Evolutionary conservation across 1,140 invertebrate species (phyloP).

Genomic region (Euura lappo): DNA sequence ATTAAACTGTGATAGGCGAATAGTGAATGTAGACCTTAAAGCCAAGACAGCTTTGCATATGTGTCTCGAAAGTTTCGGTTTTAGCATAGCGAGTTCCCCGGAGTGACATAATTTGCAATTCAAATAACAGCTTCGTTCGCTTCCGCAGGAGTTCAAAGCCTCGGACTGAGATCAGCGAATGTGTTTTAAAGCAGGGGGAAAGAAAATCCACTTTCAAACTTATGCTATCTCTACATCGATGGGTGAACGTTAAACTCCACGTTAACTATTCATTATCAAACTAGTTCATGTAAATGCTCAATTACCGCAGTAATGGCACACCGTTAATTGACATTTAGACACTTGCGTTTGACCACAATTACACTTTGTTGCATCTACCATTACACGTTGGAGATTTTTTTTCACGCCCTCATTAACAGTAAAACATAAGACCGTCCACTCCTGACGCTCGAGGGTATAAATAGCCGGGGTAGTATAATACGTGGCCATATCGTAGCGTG

Average conservation of each 20-base stretch:
- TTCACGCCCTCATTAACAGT: background rate
- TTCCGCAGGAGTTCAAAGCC: background rate
- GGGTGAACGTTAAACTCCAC: too few relatives aligned
- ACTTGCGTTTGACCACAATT: too few relatives aligned
- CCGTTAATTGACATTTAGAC: too few relatives aligned
- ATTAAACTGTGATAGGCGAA: too few relatives aligned
- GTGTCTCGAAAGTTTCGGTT: background rate
- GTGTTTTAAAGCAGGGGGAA: too few relatives aligned
- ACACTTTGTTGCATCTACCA: too few relatives aligned
- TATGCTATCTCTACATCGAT: too few relatives aligned
- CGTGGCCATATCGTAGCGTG: background rate
- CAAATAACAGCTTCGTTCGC: background rate
- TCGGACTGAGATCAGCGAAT: background rate
- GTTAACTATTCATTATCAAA: too few relatives aligned
- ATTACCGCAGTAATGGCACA: too few relatives aligned
- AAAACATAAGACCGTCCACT: background rate
- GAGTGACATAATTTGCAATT: constrained; percentile 1
- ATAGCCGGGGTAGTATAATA: background rate
- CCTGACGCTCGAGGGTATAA: background rate
- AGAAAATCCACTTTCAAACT: too few relatives aligned
- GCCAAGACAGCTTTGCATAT: background rate
- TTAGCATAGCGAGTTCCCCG: background rate
- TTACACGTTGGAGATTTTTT: background rate
- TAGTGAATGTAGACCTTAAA: background rate
- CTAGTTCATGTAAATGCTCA: too few relatives aligned